Evolutionary conservation across 2,888 invertebrate genomes (phyloP).

Genomic region (Nematopogon swammerdamellus): DNA sequence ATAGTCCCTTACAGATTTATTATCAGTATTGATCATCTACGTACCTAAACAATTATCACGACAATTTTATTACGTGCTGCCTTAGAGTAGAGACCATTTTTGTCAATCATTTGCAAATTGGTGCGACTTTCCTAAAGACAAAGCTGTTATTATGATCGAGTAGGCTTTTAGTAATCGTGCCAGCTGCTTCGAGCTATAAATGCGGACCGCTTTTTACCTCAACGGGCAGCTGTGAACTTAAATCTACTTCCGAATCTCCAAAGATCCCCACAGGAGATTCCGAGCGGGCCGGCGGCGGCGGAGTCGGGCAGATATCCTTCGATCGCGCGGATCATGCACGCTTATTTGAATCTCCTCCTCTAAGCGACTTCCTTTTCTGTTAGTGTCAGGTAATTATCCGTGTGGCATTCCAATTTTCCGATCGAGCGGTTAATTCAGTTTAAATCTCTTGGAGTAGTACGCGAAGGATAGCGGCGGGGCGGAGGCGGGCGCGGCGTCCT

Average conservation of each 20-base stretch:
- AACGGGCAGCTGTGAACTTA: background rate
- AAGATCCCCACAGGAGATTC: background rate
- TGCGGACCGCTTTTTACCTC: too few relatives aligned
- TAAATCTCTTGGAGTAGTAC: slow-evolving; percentile 54
- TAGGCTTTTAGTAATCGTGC: too few relatives aligned
- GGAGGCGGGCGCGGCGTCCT: slow-evolving; percentile 24
- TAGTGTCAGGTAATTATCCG: slow-evolving; percentile 59
- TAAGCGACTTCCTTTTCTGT: slow-evolving; percentile 53
- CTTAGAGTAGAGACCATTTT: too few relatives aligned
- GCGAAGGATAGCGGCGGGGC: slow-evolving; percentile 19
- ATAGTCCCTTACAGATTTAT: too few relatives aligned
- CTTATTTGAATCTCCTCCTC: slow-evolving; percentile 52
- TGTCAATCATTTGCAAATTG: too few relatives aligned
- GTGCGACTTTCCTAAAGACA: too few relatives aligned
- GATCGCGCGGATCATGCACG: slow-evolving; percentile 21
- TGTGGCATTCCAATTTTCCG: slow-evolving; percentile 58
- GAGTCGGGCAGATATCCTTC: too few relatives aligned
- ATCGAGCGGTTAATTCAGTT: slow-evolving; percentile 56
- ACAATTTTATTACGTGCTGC: too few relatives aligned
- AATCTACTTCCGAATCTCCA: background rate
- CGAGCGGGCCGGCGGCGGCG: background rate
- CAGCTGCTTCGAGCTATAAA: too few relatives aligned
- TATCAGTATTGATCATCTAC: too few relatives aligned
- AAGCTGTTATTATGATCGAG: too few relatives aligned
- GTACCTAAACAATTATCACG: too few relatives aligned